Percentiles rank a stretch among this genome's conserved stretches.
Conservation (phyloP, 2,113 vertebrate species). For the Panthera tigris region DNA sequence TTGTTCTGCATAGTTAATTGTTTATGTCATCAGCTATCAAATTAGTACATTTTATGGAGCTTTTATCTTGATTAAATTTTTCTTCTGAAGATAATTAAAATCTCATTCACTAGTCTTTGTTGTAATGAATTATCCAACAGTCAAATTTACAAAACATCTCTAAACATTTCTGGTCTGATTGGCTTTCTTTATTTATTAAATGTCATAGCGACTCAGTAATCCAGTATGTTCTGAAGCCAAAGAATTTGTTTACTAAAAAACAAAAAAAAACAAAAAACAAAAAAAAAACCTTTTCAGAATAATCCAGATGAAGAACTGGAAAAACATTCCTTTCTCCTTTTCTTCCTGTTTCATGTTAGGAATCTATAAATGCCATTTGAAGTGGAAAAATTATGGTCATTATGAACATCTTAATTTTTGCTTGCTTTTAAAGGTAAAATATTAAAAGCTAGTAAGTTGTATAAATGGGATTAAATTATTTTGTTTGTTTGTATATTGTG, state of each 20-base stretch:
- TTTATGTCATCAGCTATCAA: constrained; percentile 73
- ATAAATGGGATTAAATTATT: neutral
- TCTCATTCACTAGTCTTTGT: constrained; percentile 55
- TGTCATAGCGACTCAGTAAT: neutral
- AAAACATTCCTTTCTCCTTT: neutral
- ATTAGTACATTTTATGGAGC: constrained; percentile 51
- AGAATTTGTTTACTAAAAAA: neutral
- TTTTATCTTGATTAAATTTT: constrained; percentile 75
- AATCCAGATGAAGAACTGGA: neutral
- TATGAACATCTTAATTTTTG: neutral
- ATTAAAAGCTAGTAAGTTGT: neutral
- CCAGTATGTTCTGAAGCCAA: neutral
- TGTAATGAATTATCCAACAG: constrained; percentile 68
- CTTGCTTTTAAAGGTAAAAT: neutral
- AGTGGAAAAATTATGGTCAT: neutral
- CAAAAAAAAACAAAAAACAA: neutral
- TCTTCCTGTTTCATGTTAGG: neutral
- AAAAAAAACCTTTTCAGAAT: neutral
- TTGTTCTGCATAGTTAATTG: constrained; percentile 68
- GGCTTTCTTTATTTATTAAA: constrained; percentile 60
- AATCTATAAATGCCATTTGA: neutral
- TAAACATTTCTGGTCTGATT: constrained; percentile 56
- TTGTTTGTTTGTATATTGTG: neutral
- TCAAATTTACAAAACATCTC: constrained; percentile 50
- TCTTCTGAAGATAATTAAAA: constrained; percentile 63